These are phyloP conservation scores for Drosophila rhopaloa DNA, from an alignment of 1,140 invertebrate genomes.

Conservation along the genomic window DNA sequence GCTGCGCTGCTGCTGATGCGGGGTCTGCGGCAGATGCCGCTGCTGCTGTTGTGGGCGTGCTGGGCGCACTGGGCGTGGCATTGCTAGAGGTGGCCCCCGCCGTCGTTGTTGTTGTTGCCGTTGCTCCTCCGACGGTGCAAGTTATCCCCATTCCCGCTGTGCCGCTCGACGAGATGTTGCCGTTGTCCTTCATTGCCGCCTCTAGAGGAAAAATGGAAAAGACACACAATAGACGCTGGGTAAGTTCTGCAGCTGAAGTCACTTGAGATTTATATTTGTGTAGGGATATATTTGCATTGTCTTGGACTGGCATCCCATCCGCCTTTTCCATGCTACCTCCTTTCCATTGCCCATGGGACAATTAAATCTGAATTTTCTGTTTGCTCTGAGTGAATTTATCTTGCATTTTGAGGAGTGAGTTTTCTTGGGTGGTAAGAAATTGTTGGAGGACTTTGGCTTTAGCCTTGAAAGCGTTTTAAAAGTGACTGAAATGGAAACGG, in stretches of 20 bases:
- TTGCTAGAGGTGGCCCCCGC: slow-evolving; percentile 2
- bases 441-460: neutral
- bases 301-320: slow-evolving; percentile 13
- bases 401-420: slow-evolving; percentile 1
- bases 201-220: neutral
- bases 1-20: slow-evolving; percentile 26
- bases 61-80: slow-evolving; percentile 35
- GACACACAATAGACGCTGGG: slow-evolving; percentile 36
- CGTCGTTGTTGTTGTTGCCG: neutral
- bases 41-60: slow-evolving; percentile 33
- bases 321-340: slow-evolving; percentile 16
- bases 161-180: slow-evolving; percentile 28
- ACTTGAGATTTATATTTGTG: slow-evolving; percentile 22
- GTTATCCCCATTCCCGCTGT: slow-evolving; percentile 26
- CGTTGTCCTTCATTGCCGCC: slow-evolving; percentile 57
- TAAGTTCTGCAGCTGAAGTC: slow-evolving; percentile 13
- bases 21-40: slow-evolving; percentile 17
- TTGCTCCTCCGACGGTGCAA: slow-evolving; percentile 6
- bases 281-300: slow-evolving; percentile 35
- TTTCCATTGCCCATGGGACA: slow-evolving; percentile 2
- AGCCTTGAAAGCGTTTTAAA: slow-evolving; percentile 2
- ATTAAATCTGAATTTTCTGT: slow-evolving; percentile 40
- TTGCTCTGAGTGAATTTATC: slow-evolving; percentile 10
- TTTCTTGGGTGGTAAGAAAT: neutral
- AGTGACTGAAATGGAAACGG: neutral